A percentile compares a stretch with the other conserved stretches of the same genome.
Evolutionary conservation across 2,888 invertebrate genomes (phyloP).

Genomic region (Rhorus exstirpatorius): DNA sequence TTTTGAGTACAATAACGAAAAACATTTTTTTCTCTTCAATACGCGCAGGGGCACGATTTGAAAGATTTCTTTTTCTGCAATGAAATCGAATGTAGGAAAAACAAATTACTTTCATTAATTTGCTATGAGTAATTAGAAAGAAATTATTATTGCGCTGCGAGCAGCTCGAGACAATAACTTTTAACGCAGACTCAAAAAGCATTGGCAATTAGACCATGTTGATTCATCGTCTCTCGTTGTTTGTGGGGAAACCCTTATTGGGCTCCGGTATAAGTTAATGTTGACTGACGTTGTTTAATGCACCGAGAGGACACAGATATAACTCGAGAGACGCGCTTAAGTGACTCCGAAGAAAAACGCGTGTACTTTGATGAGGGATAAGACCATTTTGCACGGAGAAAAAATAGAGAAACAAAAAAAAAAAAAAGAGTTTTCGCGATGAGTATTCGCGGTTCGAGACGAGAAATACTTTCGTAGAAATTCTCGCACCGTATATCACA

Average conservation of each 20-base stretch:
- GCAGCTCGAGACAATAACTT: no score
- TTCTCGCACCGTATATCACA: slow-evolving; percentile 44
- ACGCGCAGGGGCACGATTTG: no score
- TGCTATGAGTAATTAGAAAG: no score
- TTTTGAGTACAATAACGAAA: no score
- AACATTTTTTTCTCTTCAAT: no score
- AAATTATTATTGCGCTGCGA: no score
- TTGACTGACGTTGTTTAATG: slow-evolving; percentile 61
- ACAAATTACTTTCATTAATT: no score
- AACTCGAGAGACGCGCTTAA: slow-evolving; percentile 25
- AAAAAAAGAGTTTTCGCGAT: slow-evolving; percentile 32
- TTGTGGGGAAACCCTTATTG: slow-evolving; percentile 18
- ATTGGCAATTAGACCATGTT: neutral
- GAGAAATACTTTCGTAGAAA: slow-evolving; percentile 60
- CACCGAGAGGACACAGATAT: slow-evolving; percentile 15
- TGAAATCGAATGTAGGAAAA: no score
- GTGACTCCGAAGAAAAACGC: slow-evolving; percentile 43
- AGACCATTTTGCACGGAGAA: slow-evolving; percentile 17
- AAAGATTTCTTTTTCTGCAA: no score
- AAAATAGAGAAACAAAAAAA: neutral
- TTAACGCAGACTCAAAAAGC: no score
- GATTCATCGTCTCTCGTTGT: neutral
- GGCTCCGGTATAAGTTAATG: slow-evolving; percentile 35
- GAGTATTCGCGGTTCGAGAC: slow-evolving; percentile 40
- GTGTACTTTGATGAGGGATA: slow-evolving; percentile 35